Evolutionary conservation across 2,888 invertebrate species (phyloP), one percentile per base, ranked within the genome.

Genomic region (Drosophila quinaria): DNA sequence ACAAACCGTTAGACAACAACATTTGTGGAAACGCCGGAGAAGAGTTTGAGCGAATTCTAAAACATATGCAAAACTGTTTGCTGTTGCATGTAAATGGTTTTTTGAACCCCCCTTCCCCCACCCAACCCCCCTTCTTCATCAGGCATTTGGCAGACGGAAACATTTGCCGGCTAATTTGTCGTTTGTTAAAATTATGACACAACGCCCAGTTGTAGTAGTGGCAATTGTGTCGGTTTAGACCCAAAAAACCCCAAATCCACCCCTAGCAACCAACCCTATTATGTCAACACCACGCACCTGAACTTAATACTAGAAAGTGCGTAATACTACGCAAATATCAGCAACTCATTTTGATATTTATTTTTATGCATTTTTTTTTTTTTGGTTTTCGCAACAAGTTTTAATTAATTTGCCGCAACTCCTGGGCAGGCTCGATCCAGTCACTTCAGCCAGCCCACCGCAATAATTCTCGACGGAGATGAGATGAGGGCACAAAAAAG

Each of bases 61-160:
- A 87, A 85, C 89, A 86, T 88, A 85, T 85, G 84, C 84, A 86
- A 85, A 85, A 85, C 81, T 86, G 81, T 81, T 75, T 86, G 83
- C 78, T 66, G 80, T 86, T 83, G 84, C 81, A 78, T 86, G 87
- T 88, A 81, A 86, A 85, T 88, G 87, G 71, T 74, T 80, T 81
- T 85, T 72, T 63, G 66, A 62, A 42, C 66, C 13, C 8, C 9
- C n/a, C 35, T 17, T 13, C 17, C 25, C 4, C 11, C 9, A 4
- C 8, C 31, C 47, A 5, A 49, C 17, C 22, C 41, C 2, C 5
- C 5, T 6, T 31, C 35, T 2, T 1, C 9, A 15, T 13, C 19
- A 8, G 29, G 8, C 42, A 29, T 41, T 37, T 37, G 37, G 35
- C 25, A 15, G 13, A 25, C 70, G 75, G 79, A 79, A 75, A 66